Base-by-base conservation (phyloP, 92 coral and sea anemone species). In the Montipora capitata region DNA sequence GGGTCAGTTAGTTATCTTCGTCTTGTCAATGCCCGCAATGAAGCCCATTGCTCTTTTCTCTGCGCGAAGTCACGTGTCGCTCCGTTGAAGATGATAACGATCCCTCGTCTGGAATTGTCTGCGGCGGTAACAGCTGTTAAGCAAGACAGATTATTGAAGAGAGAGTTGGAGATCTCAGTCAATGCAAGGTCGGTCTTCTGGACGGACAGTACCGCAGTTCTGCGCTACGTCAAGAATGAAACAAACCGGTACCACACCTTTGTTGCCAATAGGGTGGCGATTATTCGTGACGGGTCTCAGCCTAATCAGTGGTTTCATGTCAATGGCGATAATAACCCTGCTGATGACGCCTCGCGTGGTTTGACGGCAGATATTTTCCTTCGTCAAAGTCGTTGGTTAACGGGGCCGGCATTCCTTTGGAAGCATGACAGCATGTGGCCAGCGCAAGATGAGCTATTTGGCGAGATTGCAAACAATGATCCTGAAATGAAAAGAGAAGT, bases 281-380 rank as follows among this genome's bases (percentile, higher is more conserved):
- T 59, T n/a, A 87, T 87, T 51, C 40, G 86, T 12, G 74, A 75
- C 7, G 41, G 16, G 44, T 56, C 83, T 7, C 61, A 73, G 8
- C 83, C 83, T 14, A 2, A 10, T 1, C 83, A 84, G 40, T 73
- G 88, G 88, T 15, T 63, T 9, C 42, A 72, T 73, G 20, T 61
- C 17, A 49, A 59, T 13, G 84, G 89, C 2, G 59, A 74, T 12
- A 40, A 35, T 18, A 76, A 76, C 40, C 86, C 52, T 14, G 86
- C 91, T 20, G 91, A 87, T 77, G 79, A 79, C 49, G 58, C 74
- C n/a, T 85, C 85, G 11, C 77, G 77, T n/a, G 90, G 84, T 13
- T 9, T 77, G 15, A 52, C 15, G 38, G 72, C 68, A 8, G 66
- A 85, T 54, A 58, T n/a, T 44, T 83, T 70, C 61, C 72, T 27